Base-by-base conservation (phyloP, 2,113 vertebrate genomes). In the Oreochromis tanganicae region DNA sequence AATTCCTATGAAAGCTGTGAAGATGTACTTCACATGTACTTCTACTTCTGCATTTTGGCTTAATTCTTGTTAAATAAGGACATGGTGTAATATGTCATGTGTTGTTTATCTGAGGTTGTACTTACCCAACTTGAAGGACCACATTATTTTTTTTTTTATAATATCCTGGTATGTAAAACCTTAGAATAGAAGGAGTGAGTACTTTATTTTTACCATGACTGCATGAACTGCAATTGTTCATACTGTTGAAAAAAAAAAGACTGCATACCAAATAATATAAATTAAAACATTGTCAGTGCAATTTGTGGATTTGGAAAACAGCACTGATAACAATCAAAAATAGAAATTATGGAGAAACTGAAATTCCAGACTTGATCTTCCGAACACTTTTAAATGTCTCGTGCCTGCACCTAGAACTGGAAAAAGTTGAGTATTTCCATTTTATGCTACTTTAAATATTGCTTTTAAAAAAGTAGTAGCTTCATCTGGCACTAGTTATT, bases 171-270 rank as follows among this genome's bases (percentile, higher is more conserved):
- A 38, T 21, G 34, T 68, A 38, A 38, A 68, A 68, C 17, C 0
- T 1, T 68, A 68, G 19, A 66, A 38, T 5, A 8, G 19, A 38
- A 68, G 21, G 19, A 68, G 6, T 7, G 34, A 38, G 61, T 68
- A 13, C 34, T 68, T 21, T 38, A 5, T 68, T 68, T 21, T 68
- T 41, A 21, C 3, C 36, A 12, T 68, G 7, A 68, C 11, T 38
- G 11, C 7, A 41, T 68, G 29, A 68, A 68, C 4, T 13, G 13
- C 63, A 68, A 9, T 21, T 41, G 7, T 68, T 68, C 63, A 38
- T 66, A 1, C 9, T 34, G 9, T 19, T 68, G 34, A 3, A 0
- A 1, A 16, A 5, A 34, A 59, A 2, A 61, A 32, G 29, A 19
- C 10, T 10, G 59, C 29, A 63, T 32, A 61, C 8, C 14, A 34